Evolutionary conservation across 2,797 vertebrate genomes (phyloP).

Genomic region (Coregonus sp.): DNA sequence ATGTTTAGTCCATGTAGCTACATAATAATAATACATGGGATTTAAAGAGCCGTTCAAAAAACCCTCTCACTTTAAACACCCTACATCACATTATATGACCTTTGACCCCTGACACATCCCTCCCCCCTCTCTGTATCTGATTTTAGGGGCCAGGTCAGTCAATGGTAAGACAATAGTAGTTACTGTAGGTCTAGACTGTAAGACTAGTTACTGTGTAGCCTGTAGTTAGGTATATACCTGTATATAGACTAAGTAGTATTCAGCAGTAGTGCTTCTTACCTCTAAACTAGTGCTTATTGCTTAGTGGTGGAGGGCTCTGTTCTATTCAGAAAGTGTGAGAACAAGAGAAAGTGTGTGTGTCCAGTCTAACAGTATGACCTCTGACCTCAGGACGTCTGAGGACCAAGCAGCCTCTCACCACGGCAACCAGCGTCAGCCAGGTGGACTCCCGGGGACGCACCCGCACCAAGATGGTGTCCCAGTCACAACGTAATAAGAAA

Average conservation of each 20-base stretch:
- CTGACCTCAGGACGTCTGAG: constrained; percentile 82
- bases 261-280: neutral
- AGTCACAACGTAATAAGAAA: constrained; percentile 90
- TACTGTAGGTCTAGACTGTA: neutral
- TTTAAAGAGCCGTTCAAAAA: too few species aligned
- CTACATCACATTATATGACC: neutral
- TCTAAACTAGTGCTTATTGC: neutral
- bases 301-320: neutral
- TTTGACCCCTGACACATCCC: constrained; percentile 39
- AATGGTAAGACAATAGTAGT: constrained; percentile 82
- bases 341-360: neutral
- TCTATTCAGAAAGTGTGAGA: neutral
- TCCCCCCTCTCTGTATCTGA: constrained; percentile 60
- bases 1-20: neutral
- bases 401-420: constrained; percentile 85
- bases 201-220: constrained; percentile 31
- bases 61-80: too few species aligned
- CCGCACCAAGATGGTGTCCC: constrained; percentile 94
- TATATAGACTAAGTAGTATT: neutral
- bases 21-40: too few species aligned
- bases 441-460: constrained; percentile 94
- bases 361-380: constrained; percentile 3
- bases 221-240: constrained; percentile 29
- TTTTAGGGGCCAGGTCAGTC: constrained; percentile 85
- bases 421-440: constrained; percentile 79